Base-by-base conservation (phyloP, 2,888 invertebrate genomes). In the Cheilosia vulpina region DNA sequence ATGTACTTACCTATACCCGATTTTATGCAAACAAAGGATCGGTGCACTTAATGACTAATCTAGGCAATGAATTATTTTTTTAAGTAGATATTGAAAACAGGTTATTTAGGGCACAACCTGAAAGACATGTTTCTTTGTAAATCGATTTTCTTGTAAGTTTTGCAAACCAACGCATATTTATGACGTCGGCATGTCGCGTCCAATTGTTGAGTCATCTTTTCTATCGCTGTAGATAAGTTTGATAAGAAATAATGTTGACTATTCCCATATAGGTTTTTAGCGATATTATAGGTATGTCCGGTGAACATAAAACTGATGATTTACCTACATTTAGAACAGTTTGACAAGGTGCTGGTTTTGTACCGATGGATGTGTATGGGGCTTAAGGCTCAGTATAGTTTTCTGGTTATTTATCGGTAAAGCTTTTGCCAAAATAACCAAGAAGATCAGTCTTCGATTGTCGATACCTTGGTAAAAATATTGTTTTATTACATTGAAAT, bases 11-110 rank as follows among this genome's bases (percentile, higher is more conserved):
- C 13, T 2, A 11, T 53, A 77, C 45, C 27, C 34, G 34, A 24
- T 55, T 58, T 60, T 34, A 68, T 63, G 41, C 75, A 75, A 81
- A 81, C 57, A 81, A 68, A 69, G 73, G 80, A 27, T 60, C 65
- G 73, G 60, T 38, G 17, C 1, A 57, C 11, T 57, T 4, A 41
- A 31, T 58, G 17, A 17, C 19, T 58, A 15, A 21, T 13, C n/a
- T 19, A 52, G 3, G 1, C 2, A 41, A 66, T 38, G 31, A 19
- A 11, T 38, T 21, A 31, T 21, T 47, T n/a, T 41, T 6, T 45
- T 2, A 13, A 7, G 43, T 11, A 15, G 47, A 11, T 19, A 3
- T 47, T 27, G 60, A 27, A 43, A 71, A 60, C 60, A 62, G 53
- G 57, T 62, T 53, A 62, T 72, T 17, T 53, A 4, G 31, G 38